phyloP scores from a whole-genome alignment of 1,140 invertebrate species.

The Meloidogyne exigua region DNA sequence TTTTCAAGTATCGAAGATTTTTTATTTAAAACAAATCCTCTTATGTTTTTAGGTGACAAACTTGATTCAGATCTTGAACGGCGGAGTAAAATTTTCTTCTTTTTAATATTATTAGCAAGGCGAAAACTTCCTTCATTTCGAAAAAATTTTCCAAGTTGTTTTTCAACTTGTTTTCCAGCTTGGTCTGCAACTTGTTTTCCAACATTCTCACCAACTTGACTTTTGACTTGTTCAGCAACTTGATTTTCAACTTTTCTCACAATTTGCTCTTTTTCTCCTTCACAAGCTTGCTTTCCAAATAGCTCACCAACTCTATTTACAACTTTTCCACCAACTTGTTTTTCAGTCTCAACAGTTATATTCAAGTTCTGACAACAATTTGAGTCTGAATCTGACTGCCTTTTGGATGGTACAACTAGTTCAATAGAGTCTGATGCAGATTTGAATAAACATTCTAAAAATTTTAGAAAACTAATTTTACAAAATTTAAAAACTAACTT shows the following conservation, averaged over 20 bases:
- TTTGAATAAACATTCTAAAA: neutral
- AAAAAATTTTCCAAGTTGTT: neutral
- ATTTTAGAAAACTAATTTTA: neutral
- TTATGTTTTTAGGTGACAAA: neutral
- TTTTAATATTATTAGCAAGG: neutral
- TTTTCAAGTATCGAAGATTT: neutral
- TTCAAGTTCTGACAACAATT: neutral
- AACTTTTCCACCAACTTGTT: neutral
- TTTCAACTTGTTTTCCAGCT: neutral
- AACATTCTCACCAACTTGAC: neutral
- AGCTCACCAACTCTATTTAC: neutral
- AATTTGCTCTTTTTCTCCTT: neutral
- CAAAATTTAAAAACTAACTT: neutral
- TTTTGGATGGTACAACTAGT: neutral
- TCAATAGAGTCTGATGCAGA: neutral
- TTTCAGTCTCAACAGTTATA: neutral
- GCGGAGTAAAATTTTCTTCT: neutral
- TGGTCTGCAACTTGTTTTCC: neutral
- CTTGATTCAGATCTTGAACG: constrained; percentile 11
- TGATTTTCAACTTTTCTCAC: neutral
- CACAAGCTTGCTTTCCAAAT: neutral
- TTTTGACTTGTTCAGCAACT: neutral
- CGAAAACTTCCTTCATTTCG: neutral
- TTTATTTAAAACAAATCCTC: neutral
- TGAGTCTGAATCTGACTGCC: neutral